Evolutionary conservation across 2,113 vertebrate species (phyloP).

Genomic region (Tiliqua scincoides): DNA sequence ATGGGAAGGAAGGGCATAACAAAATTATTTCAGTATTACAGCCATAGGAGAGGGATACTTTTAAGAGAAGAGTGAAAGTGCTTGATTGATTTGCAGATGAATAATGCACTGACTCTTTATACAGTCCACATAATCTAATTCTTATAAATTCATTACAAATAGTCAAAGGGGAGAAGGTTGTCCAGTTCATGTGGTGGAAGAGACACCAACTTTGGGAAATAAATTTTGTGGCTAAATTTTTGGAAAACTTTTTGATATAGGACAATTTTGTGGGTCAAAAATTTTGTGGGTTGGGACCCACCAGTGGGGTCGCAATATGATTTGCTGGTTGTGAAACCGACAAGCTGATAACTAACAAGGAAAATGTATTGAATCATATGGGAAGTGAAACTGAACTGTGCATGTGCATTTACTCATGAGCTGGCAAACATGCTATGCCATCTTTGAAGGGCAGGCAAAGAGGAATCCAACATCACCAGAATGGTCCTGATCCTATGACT

Average conservation of each 20-base stretch:
- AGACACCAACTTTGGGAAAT: background rate
- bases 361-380: too few relatives aligned
- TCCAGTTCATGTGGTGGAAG: background rate
- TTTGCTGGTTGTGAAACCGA: too few relatives aligned
- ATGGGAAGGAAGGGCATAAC: background rate
- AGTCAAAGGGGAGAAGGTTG: background rate
- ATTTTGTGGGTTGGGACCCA: too few relatives aligned
- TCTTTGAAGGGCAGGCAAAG: too few relatives aligned
- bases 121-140: background rate
- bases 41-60: background rate
- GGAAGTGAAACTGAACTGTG: too few relatives aligned
- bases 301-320: too few relatives aligned
- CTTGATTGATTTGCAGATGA: background rate
- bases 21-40: conserved; percentile 15
- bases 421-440: too few relatives aligned
- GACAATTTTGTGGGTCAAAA: too few relatives aligned
- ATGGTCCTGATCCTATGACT: too few relatives aligned
- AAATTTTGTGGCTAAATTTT: background rate
- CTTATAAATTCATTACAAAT: background rate
- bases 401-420: too few relatives aligned
- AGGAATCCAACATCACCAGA: too few relatives aligned
- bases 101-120: background rate
- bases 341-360: too few relatives aligned
- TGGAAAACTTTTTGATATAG: background rate
- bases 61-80: background rate